Base-by-base conservation (phyloP, 2,797 vertebrate species). In the Gymnocypris eckloni region DNA sequence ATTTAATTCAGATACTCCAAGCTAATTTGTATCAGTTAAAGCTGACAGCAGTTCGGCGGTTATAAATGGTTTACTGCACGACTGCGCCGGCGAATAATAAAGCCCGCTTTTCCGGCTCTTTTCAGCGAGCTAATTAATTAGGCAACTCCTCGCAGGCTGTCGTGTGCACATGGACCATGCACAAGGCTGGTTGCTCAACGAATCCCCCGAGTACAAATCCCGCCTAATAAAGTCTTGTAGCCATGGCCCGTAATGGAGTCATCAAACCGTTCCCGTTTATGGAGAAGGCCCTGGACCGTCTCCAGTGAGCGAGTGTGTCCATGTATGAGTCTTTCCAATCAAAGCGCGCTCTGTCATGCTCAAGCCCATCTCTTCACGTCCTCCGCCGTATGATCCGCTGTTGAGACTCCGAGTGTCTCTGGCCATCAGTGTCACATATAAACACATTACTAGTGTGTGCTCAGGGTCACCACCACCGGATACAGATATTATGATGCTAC, bases 191-290 rank as follows among this genome's bases (percentile, higher is more conserved):
- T 85, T 79, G 28, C 66, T 72, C 83, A 25, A 39, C 82, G 25
- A 77, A 52, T 73, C 87, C 75, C 80, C 54, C 0, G 37, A 56
- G 80, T 79, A 28, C 70, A 56, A 85, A 86, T 79, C 87, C 39
- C 33, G 81, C 88, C 81, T 94, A 93, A 94, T 92, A 91, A 92
- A 91, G 89, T 92, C 90, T 89, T 25, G 87, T 54, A 86, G 89
- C 91, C 87, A 88, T 78, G 83, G 25, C 89, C 77, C 81, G 90
- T 91, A 91, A 92, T 91, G 90, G 90, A 91, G 88, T 89, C 89
- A 25, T 90, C 81, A 88, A 92, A 91, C 87, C 86, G 86, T 87
- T 77, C 76, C 85, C 81, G 84, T 91, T 72, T 43, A 70, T 15
- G 48, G 39, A 56, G 64, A 25, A 69, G 70, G 48, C 8, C 77